Conservation (phyloP, 1,140 invertebrate species). For the Adelges cooleyi region DNA sequence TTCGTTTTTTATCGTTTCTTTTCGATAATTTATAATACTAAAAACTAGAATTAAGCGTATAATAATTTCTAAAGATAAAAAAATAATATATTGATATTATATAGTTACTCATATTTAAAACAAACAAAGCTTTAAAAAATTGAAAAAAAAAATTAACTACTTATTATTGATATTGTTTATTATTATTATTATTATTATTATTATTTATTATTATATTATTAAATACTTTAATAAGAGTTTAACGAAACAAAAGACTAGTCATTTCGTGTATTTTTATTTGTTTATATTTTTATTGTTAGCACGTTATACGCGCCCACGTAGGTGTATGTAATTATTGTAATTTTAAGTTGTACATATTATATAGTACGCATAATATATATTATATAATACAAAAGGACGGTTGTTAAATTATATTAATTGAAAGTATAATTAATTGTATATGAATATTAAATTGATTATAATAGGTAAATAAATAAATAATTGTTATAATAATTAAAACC, state of each 20-base stretch:
- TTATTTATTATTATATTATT: slow-evolving; percentile 24
- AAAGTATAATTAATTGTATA: not conserved
- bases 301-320: not conserved
- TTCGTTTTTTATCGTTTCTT: too few species aligned
- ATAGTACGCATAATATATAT: not conserved
- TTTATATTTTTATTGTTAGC: slow-evolving; percentile 29
- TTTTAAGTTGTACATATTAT: slow-evolving; percentile 11
- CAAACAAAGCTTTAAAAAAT: not conserved
- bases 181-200: slow-evolving; percentile 16
- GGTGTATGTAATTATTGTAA: not conserved
- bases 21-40: too few species aligned
- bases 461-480: not conserved
- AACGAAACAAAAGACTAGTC: slow-evolving; percentile 24
- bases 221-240: slow-evolving; percentile 17
- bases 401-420: slow-evolving; percentile 7
- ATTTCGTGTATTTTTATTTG: slow-evolving; percentile 22
- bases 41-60: too few species aligned
- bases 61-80: too few species aligned
- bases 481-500: not conserved
- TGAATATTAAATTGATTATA: too few species aligned
- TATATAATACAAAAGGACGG: not conserved
- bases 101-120: too few species aligned
- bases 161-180: slow-evolving; percentile 8
- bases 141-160: not conserved
- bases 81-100: too few species aligned